Evolutionary conservation across 2,888 invertebrate species (phyloP), one percentile per base, ranked within the genome.

Genomic region (Napeogenes inachia): DNA sequence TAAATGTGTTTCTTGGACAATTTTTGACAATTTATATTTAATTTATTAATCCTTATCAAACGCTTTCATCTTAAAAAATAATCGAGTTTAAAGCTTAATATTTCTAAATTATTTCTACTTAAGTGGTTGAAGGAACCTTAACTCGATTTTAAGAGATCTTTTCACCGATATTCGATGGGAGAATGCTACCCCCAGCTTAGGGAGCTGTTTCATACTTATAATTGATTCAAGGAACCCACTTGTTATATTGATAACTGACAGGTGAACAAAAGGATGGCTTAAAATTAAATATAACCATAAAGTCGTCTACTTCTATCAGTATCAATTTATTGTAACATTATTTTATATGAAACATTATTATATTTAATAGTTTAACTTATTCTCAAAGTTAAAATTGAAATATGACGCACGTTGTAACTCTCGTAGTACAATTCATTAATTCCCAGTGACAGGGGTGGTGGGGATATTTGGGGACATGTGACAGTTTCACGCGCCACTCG

Each of bases 401-500:
- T 50, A 30, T 30, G 21, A 30, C 50, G 21, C 21, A 21, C 21
- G 6, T 50, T 30, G 30, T 30, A 50, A 50, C 10, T 30, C 30
- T 30, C 30, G n/a, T 50, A 50, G 50, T 50, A 45, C 35, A 57
- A 66, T 59, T 59, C 59, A 64, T 64, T 66, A 62, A 64, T 66
- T 62, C 62, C 5, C 10, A 21, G 58, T 45, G 65, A 56, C 63
- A 63, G 72, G 67, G 63, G 71, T 68, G 70, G 60, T 62, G 70
- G 73, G 75, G 75, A 75, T 72, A 80, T 74, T 71, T 72, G 68
- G 76, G 78, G 77, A 80, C 83, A 80, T 75, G 82, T 85, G 86
- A 87, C 87, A 86, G 85, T 85, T 87, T 87, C 85, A 78, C 84
- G 81, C 77, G 78, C 73, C 80, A 75, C 82, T 70, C 76, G 81